These are phyloP conservation scores for Nomada flava DNA, from an alignment of 2,888 invertebrate species.

Conservation along the genomic window DNA sequence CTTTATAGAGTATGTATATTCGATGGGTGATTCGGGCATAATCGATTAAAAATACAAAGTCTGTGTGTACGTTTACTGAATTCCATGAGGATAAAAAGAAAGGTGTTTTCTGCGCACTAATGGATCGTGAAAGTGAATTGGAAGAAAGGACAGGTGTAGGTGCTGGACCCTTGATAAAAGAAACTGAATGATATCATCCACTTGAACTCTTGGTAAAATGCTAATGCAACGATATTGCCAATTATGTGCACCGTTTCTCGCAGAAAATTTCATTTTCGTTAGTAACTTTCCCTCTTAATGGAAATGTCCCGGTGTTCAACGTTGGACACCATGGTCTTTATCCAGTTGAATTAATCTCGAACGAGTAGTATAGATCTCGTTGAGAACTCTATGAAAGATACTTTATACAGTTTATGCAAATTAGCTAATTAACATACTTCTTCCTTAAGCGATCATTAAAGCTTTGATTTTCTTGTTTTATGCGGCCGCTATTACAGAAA, in stretches of 20 bases:
- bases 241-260: conserved; percentile 42
- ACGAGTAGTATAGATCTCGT: background rate
- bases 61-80: no score
- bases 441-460: no score
- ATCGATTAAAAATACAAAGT: no score
- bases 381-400: background rate
- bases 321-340: background rate
- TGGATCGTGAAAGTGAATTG: conserved; percentile 63
- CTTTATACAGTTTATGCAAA: background rate
- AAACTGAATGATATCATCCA: conserved; percentile 18
- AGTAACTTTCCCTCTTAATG: background rate
- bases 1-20: no score
- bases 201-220: conserved; percentile 37
- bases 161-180: conserved; percentile 7
- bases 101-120: conserved; percentile 52
- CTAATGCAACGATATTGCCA: conserved; percentile 56
- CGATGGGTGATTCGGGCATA: no score
- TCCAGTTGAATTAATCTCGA: background rate
- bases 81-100: conserved; percentile 29
- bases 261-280: conserved; percentile 16
- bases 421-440: background rate
- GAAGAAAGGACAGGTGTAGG: conserved; percentile 44
- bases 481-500: no score
- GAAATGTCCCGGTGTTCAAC: background rate
- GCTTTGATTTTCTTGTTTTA: no score